phyloP scores from a whole-genome alignment of 2,113 vertebrate species.

The Ramphastos sulfuratus region DNA sequence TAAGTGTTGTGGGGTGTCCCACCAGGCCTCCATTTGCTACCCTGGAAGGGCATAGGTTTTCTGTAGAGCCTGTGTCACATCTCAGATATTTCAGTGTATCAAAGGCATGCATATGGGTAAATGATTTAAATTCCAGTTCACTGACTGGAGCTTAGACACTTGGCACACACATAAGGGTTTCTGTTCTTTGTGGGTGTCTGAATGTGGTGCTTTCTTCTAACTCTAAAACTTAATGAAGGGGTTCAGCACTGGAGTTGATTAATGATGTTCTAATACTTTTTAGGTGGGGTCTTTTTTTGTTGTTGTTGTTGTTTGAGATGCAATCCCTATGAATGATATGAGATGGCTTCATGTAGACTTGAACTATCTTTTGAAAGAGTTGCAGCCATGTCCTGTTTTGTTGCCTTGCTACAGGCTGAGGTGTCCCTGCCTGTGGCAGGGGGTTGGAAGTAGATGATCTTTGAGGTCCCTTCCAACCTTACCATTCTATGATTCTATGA shows the following conservation, averaged over 20 bases:
- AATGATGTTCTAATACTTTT: background rate
- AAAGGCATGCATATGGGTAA: background rate
- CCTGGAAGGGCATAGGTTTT: background rate
- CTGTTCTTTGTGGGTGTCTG: accelerated
- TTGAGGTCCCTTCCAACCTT: too few species aligned
- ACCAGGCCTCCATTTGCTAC: background rate
- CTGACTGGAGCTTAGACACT: background rate
- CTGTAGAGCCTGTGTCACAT: background rate
- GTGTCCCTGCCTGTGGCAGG: too few species aligned
- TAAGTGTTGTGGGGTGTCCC: background rate
- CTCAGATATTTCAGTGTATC: background rate
- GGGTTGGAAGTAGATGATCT: too few species aligned
- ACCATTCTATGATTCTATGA: too few species aligned
- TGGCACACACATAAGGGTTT: accelerated
- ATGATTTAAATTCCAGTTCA: background rate
- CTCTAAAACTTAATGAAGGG: background rate
- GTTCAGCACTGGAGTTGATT: background rate
- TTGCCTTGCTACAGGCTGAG: background rate
- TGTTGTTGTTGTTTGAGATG: background rate
- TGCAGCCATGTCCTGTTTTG: background rate
- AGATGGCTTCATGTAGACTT: accelerated
- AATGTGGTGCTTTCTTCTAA: background rate
- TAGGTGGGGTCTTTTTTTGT: too few species aligned
- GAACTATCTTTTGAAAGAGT: background rate
- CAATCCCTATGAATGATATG: background rate